Percentiles rank a stretch among this genome's conserved stretches.
phyloP scores from a whole-genome alignment of 2,113 vertebrate genomes.

The Blennius ocellaris region DNA sequence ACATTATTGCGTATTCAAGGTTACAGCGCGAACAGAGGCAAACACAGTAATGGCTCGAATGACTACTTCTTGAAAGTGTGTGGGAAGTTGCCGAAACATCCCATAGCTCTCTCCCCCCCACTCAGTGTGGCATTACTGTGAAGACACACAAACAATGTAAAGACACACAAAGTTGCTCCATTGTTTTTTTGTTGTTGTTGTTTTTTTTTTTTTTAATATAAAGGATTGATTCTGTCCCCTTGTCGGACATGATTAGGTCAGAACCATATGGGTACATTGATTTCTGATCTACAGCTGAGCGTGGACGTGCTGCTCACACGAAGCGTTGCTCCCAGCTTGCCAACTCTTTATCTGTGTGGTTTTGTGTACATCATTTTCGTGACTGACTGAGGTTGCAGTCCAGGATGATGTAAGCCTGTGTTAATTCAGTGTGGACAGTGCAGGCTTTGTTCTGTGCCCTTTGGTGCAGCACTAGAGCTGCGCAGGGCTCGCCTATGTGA shows the following conservation, averaged over 20 bases:
- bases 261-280: constrained; percentile 37
- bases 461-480: constrained; percentile 73
- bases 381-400: constrained; percentile 73
- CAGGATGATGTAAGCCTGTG: constrained; percentile 82
- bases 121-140: constrained; percentile 10
- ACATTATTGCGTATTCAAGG: constrained; percentile 55
- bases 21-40: constrained; percentile 43
- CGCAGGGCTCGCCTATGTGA: constrained; percentile 73
- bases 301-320: constrained; percentile 26
- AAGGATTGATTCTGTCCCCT: constrained; percentile 17
- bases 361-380: constrained; percentile 80
- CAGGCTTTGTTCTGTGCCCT: constrained; percentile 79
- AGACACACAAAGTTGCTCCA: constrained; percentile 14
- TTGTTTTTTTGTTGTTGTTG: too few species aligned
- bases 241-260: constrained; percentile 52
- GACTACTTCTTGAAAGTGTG: constrained; percentile 58
- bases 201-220: not conserved
- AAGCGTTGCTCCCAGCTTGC: constrained; percentile 25
- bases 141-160: constrained; percentile 23
- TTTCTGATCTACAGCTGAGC: constrained; percentile 46
- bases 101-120: not conserved
- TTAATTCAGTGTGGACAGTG: constrained; percentile 81
- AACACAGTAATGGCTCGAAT: constrained; percentile 58
- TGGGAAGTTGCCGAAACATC: constrained; percentile 16
- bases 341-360: constrained; percentile 64